Conservation (phyloP, 1,140 invertebrate genomes). For the Nasonia vitripennis region DNA sequence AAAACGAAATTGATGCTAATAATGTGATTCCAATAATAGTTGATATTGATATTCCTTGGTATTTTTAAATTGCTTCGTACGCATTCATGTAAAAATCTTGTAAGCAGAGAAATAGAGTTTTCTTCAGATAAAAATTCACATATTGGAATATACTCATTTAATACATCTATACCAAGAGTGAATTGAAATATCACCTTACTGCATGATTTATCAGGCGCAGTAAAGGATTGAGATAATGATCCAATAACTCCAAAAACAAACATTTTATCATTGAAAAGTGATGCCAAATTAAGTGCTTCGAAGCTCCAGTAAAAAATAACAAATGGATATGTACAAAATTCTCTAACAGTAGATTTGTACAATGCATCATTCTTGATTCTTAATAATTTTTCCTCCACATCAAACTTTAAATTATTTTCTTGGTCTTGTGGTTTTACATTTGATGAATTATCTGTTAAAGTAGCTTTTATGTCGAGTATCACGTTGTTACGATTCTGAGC, state of each 20-base stretch:
- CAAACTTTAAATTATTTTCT: background rate
- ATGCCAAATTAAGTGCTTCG: background rate
- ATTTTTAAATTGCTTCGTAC: background rate
- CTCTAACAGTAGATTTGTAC: background rate
- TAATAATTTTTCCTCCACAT: background rate
- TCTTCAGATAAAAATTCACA: background rate
- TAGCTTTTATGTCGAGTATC: background rate
- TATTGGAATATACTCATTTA: background rate
- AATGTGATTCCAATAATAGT: background rate
- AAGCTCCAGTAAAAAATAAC: background rate
- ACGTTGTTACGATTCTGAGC: background rate
- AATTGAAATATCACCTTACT: background rate
- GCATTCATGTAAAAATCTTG: conserved; percentile 11
- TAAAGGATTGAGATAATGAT: background rate
- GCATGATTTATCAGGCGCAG: background rate
- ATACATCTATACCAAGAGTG: background rate
- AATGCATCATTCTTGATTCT: conserved; percentile 4
- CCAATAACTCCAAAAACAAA: background rate
- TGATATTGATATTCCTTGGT: background rate
- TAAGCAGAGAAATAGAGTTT: background rate
- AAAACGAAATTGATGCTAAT: background rate
- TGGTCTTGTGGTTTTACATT: background rate
- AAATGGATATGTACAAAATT: background rate
- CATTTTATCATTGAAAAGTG: background rate
- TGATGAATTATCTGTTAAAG: background rate